phyloP scores from a whole-genome alignment of 2,888 invertebrate genomes.

The Biston betularia region DNA sequence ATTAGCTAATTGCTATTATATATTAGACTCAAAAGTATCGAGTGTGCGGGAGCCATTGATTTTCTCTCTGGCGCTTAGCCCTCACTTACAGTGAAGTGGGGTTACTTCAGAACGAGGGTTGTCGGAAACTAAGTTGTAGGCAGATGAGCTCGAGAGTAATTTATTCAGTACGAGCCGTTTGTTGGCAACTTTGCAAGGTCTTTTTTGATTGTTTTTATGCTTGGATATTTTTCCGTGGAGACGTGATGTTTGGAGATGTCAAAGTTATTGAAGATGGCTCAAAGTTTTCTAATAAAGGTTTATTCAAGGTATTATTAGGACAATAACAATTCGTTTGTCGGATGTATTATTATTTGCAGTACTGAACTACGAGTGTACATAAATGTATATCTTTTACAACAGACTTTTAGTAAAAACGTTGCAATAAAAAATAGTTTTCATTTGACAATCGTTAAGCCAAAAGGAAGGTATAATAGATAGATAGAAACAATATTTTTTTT shows the following conservation, averaged over 20 bases:
- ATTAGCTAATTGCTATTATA: background rate
- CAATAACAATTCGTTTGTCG: conserved; percentile 3
- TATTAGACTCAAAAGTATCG: background rate
- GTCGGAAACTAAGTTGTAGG: conserved; percentile 39
- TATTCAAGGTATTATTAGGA: conserved; percentile 17
- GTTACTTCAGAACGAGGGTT: conserved; percentile 39
- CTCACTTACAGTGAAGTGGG: conserved; percentile 45
- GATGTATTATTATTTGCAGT: background rate
- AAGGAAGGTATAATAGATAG: too few relatives aligned
- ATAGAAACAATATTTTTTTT: too few relatives aligned
- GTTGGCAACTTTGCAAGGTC: conserved; percentile 28
- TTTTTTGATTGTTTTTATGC: conserved; percentile 30
- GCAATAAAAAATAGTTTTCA: too few relatives aligned
- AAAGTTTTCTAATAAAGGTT: conserved; percentile 16
- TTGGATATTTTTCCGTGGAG: conserved; percentile 14
- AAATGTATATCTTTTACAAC: too few relatives aligned
- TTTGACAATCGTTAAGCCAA: too few relatives aligned
- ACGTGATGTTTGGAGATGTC: conserved; percentile 16
- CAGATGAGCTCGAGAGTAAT: conserved; percentile 39
- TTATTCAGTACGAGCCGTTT: conserved; percentile 41
- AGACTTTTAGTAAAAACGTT: too few relatives aligned
- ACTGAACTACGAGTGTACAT: background rate
- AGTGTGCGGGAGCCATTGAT: conserved; percentile 22
- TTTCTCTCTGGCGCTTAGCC: conserved; percentile 43
- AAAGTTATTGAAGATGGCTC: conserved; percentile 14